These are phyloP conservation scores for Oryzias celebensis DNA, from an alignment of 2,113 vertebrate genomes.

Conservation along the genomic window DNA sequence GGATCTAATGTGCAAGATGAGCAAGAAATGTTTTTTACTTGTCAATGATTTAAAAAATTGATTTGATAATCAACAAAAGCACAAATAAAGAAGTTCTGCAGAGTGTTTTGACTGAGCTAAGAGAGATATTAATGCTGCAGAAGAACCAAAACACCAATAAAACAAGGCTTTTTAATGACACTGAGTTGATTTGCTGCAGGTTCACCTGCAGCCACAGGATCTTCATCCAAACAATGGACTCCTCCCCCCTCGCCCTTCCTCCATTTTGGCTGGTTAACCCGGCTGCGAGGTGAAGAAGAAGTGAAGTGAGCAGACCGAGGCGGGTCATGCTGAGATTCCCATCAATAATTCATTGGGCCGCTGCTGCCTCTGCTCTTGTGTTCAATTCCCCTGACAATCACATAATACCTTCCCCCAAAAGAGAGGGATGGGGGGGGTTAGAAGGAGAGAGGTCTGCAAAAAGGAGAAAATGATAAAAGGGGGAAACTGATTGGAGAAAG, in stretches of 20 bases:
- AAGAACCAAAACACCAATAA: too few species aligned
- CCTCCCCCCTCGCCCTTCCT: slow-evolving; percentile 36
- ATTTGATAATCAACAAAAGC: too few species aligned
- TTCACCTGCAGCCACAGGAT: slow-evolving; percentile 31
- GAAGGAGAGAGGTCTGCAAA: slow-evolving; percentile 21
- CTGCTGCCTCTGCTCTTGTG: slow-evolving; percentile 79
- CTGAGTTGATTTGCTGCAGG: slow-evolving; percentile 6
- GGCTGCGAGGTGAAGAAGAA: slow-evolving; percentile 66
- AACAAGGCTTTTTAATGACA: too few species aligned
- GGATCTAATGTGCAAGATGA: too few species aligned
- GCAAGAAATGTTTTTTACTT: too few species aligned
- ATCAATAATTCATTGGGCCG: slow-evolving; percentile 80
- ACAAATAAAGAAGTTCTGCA: too few species aligned
- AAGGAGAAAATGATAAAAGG: slow-evolving; percentile 17
- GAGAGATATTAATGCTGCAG: too few species aligned
- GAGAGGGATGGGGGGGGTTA: slow-evolving; percentile 13
- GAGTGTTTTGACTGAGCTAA: too few species aligned
- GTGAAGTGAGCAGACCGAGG: slow-evolving; percentile 70
- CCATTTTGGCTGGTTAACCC: slow-evolving; percentile 74
- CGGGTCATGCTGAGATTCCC: slow-evolving; percentile 75
- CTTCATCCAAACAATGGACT: slow-evolving; percentile 61
- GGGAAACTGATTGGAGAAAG: slow-evolving; percentile 35
- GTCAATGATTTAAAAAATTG: too few species aligned
- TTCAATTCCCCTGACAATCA: slow-evolving; percentile 75
- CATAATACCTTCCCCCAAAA: slow-evolving; percentile 78